A percentile compares a stretch with the other conserved stretches of the same genome.
Conservation (phyloP, 2,888 invertebrate genomes). For the Allygus modestus region DNA sequence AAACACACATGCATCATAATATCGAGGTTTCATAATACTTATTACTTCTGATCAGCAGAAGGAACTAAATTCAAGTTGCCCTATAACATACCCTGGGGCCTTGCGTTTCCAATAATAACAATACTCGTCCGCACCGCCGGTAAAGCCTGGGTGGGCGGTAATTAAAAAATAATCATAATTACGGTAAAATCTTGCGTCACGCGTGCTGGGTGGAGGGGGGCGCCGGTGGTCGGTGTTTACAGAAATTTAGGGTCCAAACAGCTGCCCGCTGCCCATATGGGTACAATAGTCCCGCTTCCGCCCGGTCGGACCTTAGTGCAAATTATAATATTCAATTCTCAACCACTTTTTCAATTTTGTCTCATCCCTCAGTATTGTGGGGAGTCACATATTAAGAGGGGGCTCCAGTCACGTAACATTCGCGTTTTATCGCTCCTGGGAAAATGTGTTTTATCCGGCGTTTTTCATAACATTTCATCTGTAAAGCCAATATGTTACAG, state of each 20-base stretch:
- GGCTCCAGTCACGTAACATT: no score
- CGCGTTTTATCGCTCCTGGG: no score
- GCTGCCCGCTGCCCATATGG: conserved; percentile 37
- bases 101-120: background rate
- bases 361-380: background rate
- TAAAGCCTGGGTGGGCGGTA: conserved; percentile 9
- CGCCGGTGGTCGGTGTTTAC: conserved; percentile 13
- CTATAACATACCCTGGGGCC: no score
- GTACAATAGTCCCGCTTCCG: conserved; percentile 25
- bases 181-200: conserved; percentile 20
- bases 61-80: no score
- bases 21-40: no score
- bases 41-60: no score
- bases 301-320: background rate
- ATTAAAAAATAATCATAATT: conserved; percentile 40
- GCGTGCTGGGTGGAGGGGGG: background rate
- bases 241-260: background rate
- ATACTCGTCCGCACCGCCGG: background rate
- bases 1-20: no score
- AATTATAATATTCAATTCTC: conserved; percentile 7
- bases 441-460: no score
- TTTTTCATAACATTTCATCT: no score
- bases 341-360: background rate
- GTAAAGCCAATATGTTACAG: no score
- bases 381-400: no score